Evolutionary conservation across 2,888 invertebrate species (phyloP), one percentile per base, ranked within the genome.

Genomic region (Ornithoptera priamus): DNA sequence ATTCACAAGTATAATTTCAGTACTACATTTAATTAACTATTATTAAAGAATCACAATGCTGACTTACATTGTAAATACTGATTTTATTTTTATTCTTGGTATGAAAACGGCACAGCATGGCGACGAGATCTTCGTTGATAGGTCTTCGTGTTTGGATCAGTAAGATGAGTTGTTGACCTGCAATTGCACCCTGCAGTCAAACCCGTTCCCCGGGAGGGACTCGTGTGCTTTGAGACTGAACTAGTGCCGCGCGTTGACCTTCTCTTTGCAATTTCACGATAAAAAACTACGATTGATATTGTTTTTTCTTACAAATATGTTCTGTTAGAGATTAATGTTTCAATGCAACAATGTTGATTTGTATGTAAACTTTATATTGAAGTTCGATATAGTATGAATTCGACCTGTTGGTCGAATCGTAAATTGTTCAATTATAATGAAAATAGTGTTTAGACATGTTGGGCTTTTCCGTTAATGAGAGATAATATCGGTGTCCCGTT

Each of bases 81-180:
- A n/a, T 53, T 53, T n/a, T n/a, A 53, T 53, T 53, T 53, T 53
- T n/a, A 18, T 50, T 18, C 18, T 50, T 53, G 20, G 39, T 36
- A 22, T n/a, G 64, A 64, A 64, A 57, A 56, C 56, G 3, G 36
- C 36, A 86, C 85, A 22, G 22, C 22, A 22, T 22, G 80, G 85
- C 85, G 77, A 83, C 77, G 74, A 78, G 80, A 84, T 86, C 85
- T 85, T 86, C 81, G 87, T 86, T 81, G 86, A 88, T 87, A 85
- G 80, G 80, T 83, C 84, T 86, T 84, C 86, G 86, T 88, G 87
- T 83, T 86, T 83, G 84, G 85, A 84, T 85, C 86, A 83, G 80
- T 82, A 80, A 85, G 85, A 84, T 85, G 87, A 85, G 85, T 85
- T 82, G 87, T 84, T 88, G 90, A 89, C 88, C 88, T 81, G 87